Conservation (phyloP, 2,113 vertebrate genomes). For the Electrona antarctica region DNA sequence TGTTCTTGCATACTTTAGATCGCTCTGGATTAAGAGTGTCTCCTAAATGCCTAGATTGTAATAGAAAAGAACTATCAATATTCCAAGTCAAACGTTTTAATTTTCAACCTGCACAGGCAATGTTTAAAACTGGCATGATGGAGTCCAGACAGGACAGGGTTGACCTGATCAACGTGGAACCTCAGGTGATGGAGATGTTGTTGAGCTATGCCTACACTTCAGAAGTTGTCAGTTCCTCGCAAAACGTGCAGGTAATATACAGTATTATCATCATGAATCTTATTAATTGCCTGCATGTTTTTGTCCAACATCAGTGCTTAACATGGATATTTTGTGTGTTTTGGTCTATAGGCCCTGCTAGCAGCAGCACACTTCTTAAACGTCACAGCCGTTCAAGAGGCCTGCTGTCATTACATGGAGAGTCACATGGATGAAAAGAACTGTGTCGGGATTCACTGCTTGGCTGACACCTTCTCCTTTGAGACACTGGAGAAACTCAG, state of each 20-base stretch:
- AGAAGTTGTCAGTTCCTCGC: constrained; percentile 80
- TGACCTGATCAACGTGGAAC: constrained; percentile 82
- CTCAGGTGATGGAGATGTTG: constrained; percentile 83
- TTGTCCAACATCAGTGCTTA: fast-evolving
- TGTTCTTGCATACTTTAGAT: no score
- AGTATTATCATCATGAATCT: background rate
- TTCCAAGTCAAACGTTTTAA: background rate
- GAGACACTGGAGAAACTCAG: constrained; percentile 76
- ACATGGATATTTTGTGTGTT: background rate
- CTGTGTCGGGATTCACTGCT: constrained; percentile 84
- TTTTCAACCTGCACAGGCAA: constrained; percentile 60
- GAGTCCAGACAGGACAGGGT: constrained; percentile 83
- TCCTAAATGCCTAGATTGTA: no score
- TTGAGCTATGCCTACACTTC: constrained; percentile 83
- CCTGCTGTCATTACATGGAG: constrained; percentile 82
- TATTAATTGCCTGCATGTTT: fast-evolving
- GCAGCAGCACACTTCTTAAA: constrained; percentile 83
- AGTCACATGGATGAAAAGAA: constrained; percentile 84
- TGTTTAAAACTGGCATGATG: constrained; percentile 82
- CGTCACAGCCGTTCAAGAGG: constrained; percentile 80
- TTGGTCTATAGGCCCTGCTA: constrained; percentile 68
- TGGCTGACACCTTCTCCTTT: constrained; percentile 81
- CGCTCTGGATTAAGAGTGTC: no score
- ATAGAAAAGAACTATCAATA: background rate
- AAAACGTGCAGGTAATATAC: constrained; percentile 77